Evolutionary conservation across 2,797 vertebrate genomes (phyloP).

Genomic region (Silurus lanzhouensis): DNA sequence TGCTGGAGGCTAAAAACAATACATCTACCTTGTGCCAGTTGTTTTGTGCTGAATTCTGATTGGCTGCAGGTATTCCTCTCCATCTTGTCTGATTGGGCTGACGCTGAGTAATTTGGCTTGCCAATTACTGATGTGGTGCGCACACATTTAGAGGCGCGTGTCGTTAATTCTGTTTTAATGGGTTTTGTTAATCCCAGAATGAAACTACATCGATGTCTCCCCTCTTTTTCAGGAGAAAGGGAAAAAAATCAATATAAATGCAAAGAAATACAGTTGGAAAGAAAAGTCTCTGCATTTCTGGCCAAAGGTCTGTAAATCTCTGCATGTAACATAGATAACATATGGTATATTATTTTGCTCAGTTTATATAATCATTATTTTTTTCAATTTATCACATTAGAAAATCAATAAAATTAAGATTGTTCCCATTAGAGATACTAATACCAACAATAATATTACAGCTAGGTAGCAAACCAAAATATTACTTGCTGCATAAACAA

Average conservation of each 20-base stretch:
- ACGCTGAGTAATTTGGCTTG: constrained; percentile 42
- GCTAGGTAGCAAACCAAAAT: not conserved
- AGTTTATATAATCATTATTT: not conserved
- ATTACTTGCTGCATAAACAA: not conserved
- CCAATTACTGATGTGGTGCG: constrained; percentile 42
- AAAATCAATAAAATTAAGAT: not conserved
- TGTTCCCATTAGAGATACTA: not conserved
- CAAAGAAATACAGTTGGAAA: not conserved
- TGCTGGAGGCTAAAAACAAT: constrained; percentile 23
- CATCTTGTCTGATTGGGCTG: constrained; percentile 26
- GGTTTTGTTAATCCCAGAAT: constrained; percentile 36
- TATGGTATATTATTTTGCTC: not conserved
- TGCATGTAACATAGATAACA: not conserved
- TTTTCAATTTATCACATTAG: not conserved
- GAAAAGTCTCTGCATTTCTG: not conserved
- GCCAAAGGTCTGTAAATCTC: not conserved
- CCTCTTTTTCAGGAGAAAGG: constrained; percentile 10
- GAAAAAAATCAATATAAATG: not conserved
- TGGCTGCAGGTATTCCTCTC: constrained; percentile 17
- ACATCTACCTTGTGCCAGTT: not conserved
- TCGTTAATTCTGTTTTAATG: constrained; percentile 49
- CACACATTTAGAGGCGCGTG: constrained; percentile 12
- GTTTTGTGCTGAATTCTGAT: constrained; percentile 15
- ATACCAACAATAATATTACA: not conserved
- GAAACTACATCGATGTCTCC: constrained; percentile 25